phyloP scores from a whole-genome alignment of 2,797 vertebrate species.

The Anguilla anguilla region DNA sequence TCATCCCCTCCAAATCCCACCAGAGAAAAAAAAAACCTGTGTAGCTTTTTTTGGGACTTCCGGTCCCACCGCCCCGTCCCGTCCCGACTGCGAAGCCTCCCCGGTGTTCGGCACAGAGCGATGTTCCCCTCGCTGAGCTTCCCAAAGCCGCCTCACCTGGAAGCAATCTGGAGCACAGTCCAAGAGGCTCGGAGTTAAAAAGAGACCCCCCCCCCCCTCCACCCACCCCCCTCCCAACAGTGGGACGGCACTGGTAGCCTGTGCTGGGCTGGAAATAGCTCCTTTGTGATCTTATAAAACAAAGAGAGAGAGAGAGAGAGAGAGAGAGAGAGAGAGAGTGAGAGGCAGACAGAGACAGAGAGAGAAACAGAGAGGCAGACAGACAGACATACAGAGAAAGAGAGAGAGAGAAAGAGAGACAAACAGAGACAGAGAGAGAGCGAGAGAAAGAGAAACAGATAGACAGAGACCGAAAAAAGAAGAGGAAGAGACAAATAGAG shows the following conservation, averaged over 20 bases:
- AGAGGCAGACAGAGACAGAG: not conserved
- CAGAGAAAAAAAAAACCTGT: constrained; percentile 11
- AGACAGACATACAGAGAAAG: constrained; percentile 8
- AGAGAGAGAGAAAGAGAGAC: constrained; percentile 54
- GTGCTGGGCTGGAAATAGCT: constrained; percentile 56
- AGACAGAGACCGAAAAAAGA: constrained; percentile 4
- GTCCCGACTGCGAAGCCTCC: not conserved
- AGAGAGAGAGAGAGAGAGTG: not conserved
- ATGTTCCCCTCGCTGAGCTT: constrained; percentile 49
- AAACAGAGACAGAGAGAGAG: constrained; percentile 20
- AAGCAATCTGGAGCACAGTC: constrained; percentile 78
- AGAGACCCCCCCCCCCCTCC: constrained; percentile 63
- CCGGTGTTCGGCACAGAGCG: constrained; percentile 7
- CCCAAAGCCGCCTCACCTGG: constrained; percentile 69
- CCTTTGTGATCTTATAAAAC: constrained; percentile 45
- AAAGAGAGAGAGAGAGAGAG: constrained; percentile 49
- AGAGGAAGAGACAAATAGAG: not conserved
- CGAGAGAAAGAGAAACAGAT: constrained; percentile 53
- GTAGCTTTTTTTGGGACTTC: not conserved
- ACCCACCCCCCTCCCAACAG: constrained; percentile 51
- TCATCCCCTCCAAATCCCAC: constrained; percentile 26
- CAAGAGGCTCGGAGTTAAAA: constrained; percentile 74
- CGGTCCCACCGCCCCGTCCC: not conserved
- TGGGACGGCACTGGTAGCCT: constrained; percentile 47
- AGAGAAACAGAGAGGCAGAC: constrained; percentile 41